Evolutionary conservation across 2,888 invertebrate genomes (phyloP).

Genomic region (Dicyrtoma fusca): DNA sequence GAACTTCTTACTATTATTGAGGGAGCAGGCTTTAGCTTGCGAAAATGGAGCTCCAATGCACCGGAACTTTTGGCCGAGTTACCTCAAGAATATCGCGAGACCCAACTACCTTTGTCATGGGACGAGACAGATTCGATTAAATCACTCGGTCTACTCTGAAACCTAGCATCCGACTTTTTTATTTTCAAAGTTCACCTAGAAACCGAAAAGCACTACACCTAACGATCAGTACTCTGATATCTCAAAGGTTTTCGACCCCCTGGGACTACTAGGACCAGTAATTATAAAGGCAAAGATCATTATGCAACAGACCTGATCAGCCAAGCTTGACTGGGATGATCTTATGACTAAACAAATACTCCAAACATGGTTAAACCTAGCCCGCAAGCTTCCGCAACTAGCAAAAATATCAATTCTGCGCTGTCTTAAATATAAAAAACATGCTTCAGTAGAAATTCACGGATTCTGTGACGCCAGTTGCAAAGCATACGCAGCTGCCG

Average conservation of each 20-base stretch:
- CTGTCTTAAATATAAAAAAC: background rate
- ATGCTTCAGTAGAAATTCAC: background rate
- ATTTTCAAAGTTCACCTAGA: slow-evolving; percentile 7
- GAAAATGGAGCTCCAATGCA: background rate
- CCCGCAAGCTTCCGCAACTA: background rate
- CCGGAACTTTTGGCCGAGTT: background rate
- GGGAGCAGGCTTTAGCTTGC: background rate
- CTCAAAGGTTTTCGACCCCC: slow-evolving; percentile 32
- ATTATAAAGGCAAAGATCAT: background rate
- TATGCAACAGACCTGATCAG: slow-evolving; percentile 8
- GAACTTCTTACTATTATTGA: too few relatives aligned
- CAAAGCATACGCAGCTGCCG: slow-evolving; percentile 21
- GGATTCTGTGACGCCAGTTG: slow-evolving; percentile 35
- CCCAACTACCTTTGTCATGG: background rate
- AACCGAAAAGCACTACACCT: slow-evolving; percentile 34
- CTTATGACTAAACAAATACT: background rate
- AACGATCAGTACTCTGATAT: too few relatives aligned
- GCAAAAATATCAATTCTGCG: slow-evolving; percentile 12
- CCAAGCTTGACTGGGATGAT: background rate
- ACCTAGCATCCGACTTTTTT: background rate
- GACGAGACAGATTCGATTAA: background rate
- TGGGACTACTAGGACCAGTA: slow-evolving; percentile 37
- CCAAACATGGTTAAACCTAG: background rate
- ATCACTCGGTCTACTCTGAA: background rate
- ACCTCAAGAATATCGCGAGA: background rate